A percentile compares a stretch with the other conserved stretches of the same genome.
phyloP scores from a whole-genome alignment of 92 coral and sea anemone species.

The Zoanthus sociatus region DNA sequence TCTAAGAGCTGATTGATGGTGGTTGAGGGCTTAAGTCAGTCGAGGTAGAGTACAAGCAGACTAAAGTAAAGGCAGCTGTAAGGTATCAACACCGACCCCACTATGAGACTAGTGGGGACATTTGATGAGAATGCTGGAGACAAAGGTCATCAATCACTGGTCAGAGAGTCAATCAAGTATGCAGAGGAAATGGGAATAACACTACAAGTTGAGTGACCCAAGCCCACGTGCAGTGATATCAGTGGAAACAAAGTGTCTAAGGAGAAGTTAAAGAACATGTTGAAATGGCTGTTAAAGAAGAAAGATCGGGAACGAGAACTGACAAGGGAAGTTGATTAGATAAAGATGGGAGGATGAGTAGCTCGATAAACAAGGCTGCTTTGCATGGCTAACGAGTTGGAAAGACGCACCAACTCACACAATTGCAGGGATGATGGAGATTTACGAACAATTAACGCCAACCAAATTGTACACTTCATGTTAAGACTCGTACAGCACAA shows the following conservation, averaged over 20 bases:
- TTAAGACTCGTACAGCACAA: not conserved
- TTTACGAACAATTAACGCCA: conserved; percentile 7
- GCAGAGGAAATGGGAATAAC: conserved; percentile 6
- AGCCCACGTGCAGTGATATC: not conserved
- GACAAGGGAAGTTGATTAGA: too few relatives aligned
- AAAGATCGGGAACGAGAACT: not conserved
- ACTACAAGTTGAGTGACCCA: not conserved
- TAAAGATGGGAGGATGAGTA: too few relatives aligned
- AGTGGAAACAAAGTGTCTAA: not conserved
- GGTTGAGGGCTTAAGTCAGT: not conserved
- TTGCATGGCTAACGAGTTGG: not conserved
- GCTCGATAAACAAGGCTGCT: not conserved
- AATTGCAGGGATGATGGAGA: conserved; percentile 6
- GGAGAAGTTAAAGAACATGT: not conserved
- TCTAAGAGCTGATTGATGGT: not conserved
- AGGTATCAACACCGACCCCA: not conserved
- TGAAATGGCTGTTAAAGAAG: not conserved
- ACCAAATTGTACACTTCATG: not conserved
- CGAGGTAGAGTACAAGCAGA: conserved; percentile 12
- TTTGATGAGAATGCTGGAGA: conserved; percentile 1
- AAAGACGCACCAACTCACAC: not conserved
- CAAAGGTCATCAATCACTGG: not conserved
- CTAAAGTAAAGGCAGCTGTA: not conserved
- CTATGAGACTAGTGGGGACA: conserved; percentile 1
- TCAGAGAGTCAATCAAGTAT: conserved; percentile 3